Conservation (phyloP, 2,888 invertebrate genomes). For the Lithophane leautieri region DNA sequence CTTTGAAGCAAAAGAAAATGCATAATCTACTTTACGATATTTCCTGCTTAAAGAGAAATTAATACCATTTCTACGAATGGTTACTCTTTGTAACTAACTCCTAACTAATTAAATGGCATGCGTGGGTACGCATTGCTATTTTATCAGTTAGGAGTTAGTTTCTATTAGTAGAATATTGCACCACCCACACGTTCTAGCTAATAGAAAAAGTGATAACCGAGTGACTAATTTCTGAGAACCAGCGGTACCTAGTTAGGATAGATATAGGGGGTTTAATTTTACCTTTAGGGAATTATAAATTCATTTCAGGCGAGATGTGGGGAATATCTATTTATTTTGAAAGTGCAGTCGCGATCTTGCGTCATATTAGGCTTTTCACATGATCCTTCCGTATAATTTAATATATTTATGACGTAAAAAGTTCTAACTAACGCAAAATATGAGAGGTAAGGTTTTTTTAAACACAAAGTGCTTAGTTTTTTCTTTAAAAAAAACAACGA, state of each 20-base stretch:
- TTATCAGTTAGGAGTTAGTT: neutral
- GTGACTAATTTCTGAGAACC: constrained; percentile 28
- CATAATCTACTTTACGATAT: neutral
- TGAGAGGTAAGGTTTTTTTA: neutral
- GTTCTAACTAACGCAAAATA: neutral
- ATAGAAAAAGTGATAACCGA: constrained; percentile 20
- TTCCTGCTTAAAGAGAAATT: neutral
- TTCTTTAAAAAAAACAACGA: too few relatives aligned
- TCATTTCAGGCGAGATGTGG: constrained; percentile 58
- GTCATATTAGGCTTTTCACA: constrained; percentile 4
- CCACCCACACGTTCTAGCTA: neutral
- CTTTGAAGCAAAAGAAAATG: neutral
- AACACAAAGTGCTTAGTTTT: too few relatives aligned
- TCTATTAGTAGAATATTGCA: neutral
- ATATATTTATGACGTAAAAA: neutral
- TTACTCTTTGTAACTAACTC: neutral
- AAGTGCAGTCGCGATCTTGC: constrained; percentile 47
- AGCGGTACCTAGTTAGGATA: constrained; percentile 39
- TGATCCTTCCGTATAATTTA: neutral
- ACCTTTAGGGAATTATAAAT: constrained; percentile 66
- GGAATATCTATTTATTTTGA: constrained; percentile 54
- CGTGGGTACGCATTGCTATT: neutral
- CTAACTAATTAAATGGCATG: too few relatives aligned
- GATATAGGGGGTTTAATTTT: constrained; percentile 55
- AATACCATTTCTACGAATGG: neutral